A percentile compares a stretch with the other conserved stretches of the same genome.
Conservation (phyloP, 92 coral and sea anemone species). For the Epizoanthus ramosus region DNA sequence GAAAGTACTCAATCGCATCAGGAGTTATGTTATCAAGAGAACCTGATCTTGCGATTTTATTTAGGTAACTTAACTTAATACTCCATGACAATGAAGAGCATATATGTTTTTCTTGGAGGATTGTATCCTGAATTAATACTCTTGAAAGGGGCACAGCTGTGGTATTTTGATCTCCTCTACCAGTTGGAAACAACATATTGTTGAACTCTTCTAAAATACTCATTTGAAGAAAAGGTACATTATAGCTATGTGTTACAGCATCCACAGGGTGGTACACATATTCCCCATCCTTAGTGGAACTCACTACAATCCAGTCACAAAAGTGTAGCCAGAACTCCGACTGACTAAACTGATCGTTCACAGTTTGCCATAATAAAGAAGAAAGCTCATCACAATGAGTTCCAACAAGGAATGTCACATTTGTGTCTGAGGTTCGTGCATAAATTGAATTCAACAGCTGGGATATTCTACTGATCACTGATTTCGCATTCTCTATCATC, state of each 20-base stretch:
- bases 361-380: neutral
- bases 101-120: neutral
- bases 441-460: neutral
- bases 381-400: neutral
- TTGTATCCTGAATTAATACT: neutral
- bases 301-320: neutral
- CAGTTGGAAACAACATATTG: neutral
- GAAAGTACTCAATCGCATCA: neutral
- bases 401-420: slow-evolving; percentile 10
- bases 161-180: neutral
- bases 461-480: neutral
- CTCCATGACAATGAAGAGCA: neutral
- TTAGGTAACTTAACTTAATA: neutral
- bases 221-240: neutral
- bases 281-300: neutral
- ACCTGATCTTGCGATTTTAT: neutral
- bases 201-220: neutral
- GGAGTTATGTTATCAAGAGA: neutral
- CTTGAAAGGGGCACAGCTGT: neutral
- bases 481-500: neutral
- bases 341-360: neutral
- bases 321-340: neutral
- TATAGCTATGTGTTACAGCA: neutral
- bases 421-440: neutral
- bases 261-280: neutral